phyloP scores from a whole-genome alignment of 1,140 invertebrate species.

The Sminthurides bifidus region DNA sequence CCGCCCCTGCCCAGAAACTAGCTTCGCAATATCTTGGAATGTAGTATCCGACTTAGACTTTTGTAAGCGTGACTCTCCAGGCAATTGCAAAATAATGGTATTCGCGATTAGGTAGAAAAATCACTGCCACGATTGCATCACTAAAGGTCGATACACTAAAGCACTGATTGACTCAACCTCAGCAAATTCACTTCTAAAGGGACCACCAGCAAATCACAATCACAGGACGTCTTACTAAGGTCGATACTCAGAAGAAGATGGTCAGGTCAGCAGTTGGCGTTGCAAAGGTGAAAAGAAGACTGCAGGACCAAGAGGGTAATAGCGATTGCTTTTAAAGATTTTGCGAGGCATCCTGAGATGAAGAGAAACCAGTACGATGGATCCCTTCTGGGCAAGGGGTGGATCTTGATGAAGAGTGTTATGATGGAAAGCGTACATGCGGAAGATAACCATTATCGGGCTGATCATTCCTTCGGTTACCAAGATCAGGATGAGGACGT shows the following conservation, averaged over 20 bases:
- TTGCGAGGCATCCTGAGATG: constrained; percentile 5
- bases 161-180: too few relatives aligned
- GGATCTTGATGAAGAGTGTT: neutral
- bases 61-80: too few relatives aligned
- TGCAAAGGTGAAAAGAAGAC: neutral
- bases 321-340: constrained; percentile 10
- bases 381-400: constrained; percentile 6
- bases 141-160: too few relatives aligned
- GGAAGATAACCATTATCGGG: too few relatives aligned
- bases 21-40: constrained; percentile 8
- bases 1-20: constrained; percentile 25
- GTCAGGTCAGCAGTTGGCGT: neutral
- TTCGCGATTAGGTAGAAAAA: too few relatives aligned
- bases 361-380: constrained; percentile 4
- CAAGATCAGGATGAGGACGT: too few relatives aligned
- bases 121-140: too few relatives aligned
- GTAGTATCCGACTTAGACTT: too few relatives aligned
- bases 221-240: neutral
- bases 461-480: too few relatives aligned
- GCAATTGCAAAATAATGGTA: too few relatives aligned
- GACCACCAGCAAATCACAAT: neutral
- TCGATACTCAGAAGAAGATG: neutral
- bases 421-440: neutral
- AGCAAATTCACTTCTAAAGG: neutral
- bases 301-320: neutral